Evolutionary conservation across 2,888 invertebrate genomes (phyloP), one percentile per base, ranked within the genome.

Genomic region (Neoascia interrupta): DNA sequence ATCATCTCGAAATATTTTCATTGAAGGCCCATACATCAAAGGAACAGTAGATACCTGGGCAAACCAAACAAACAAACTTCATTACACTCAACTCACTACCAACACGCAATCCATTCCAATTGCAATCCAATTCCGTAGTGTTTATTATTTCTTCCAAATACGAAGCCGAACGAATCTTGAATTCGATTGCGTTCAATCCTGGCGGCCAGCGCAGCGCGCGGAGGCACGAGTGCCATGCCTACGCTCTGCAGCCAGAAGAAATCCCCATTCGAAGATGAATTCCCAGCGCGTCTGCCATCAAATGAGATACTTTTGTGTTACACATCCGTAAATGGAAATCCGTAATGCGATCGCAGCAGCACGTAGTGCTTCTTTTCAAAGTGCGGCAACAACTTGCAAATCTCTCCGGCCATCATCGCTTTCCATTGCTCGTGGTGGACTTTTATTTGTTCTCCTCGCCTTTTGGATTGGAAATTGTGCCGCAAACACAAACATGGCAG

Each of bases 261-360:
- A 37, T 19, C 13, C 11, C 16, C 10, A 21, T 8, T 26, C 45
- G 31, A 54, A 69, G 60, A 61, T 19, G 73, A 51, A 56, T 79
- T 79, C 66, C 72, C 60, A 66, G 31, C 49, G 66, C 66, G 72
- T 66, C 64, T 37, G 56, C 47, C 49, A n/a, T n/a, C n/a, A 73
- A 79, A 79, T 79, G 66, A 79, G 79, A 61, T 79, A 73, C 73
- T 61, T 79, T 66, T 68, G 43, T 61, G 79, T 61, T 73, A 73
- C 56, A 68, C 34, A 79, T 79, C 61, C 73, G 66, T 61, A 79
- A 73, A 79, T 73, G 79, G 73, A 51, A 68, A 73, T 68, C 60
- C 56, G 73, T 61, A 73, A 51, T 68, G 73, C 61, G 61, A 73
- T 61, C 66, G 36, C 54, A 49, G 26, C 36, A 16, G 37, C 69